Evolutionary conservation across 2,113 vertebrate species (phyloP), one percentile per base, ranked within the genome.

Genomic region (Oreochromis aureus): DNA sequence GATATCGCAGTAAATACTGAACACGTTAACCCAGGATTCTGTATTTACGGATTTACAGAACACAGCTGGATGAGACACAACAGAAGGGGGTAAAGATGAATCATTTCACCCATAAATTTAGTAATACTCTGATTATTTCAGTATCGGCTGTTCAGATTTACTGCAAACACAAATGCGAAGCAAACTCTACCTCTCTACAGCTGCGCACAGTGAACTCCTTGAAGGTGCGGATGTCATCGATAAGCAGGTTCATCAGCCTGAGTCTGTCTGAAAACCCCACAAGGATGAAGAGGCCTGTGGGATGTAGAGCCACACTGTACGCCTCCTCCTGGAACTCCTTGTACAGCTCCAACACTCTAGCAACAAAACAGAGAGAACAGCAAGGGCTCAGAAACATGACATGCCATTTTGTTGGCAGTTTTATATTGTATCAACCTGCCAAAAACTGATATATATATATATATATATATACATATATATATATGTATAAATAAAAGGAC

Each of bases 201-300:
- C 97, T 95, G 46, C 96, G 97, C 58, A 99, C 90, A n/a, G 96
- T 94, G 91, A 99, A 98, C 89, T 99, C 98, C 93, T 97, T 98
- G 93, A 98, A 97, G 82, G 96, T 73, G 32, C 95, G 93, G 85
- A 99, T 97, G 91, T 98, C 98, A 63, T 98, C 97, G 13, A 98
- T 96, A 5, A 99, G 95, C 12, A 99, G 95, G 86, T 97, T 98
- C 98, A 99, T 96, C 80, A 98, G 96, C 32, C 97, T 94, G 3
- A 99, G 96, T 91, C 98, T 99, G 95, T 98, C 97, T 66, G 97
- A 96, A 94, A 99, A 99, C 10, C 98, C 98, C 88, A 97, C 98
- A 82, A 99, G 96, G 79, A 98, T 87, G 83, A 96, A 98, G 83
- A 98, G 95, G 13, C 98, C 99, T 3, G 96, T 97, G n/a, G 99